Conservation (phyloP, 2,888 invertebrate species). For the Eupelmus urozonus region DNA sequence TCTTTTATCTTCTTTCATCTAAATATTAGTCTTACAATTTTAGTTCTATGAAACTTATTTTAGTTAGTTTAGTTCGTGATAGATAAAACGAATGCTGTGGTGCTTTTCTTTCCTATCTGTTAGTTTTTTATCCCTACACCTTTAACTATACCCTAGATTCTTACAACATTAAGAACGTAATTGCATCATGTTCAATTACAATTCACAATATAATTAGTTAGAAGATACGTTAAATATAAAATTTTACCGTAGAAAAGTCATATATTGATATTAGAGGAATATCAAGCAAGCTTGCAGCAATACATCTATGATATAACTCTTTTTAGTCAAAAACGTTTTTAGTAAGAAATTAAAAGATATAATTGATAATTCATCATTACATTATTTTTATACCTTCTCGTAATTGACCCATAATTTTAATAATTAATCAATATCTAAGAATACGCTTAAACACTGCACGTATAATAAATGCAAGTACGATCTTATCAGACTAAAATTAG, state of each 20-base stretch:
- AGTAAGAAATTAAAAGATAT: too few relatives aligned
- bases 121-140: conserved; percentile 58
- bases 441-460: too few relatives aligned
- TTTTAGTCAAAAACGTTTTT: too few relatives aligned
- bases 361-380: too few relatives aligned
- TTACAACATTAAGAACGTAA: conserved; percentile 38
- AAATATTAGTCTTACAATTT: conserved; percentile 55
- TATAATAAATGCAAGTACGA: conserved; percentile 64
- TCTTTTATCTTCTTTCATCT: conserved; percentile 68
- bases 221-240: neutral
- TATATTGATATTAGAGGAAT: neutral
- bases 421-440: too few relatives aligned
- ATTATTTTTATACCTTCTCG: too few relatives aligned
- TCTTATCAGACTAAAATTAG: conserved; percentile 62
- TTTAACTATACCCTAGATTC: conserved; percentile 47
- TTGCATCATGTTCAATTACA: conserved; percentile 32
- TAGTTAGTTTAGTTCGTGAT: conserved; percentile 63
- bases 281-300: conserved; percentile 2
- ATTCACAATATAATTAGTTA: too few relatives aligned
- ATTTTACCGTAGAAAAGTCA: neutral
- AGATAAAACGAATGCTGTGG: conserved; percentile 71
- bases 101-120: conserved; percentile 71
- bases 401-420: too few relatives aligned
- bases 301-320: too few relatives aligned
- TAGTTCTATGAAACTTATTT: conserved; percentile 46